Conservation (phyloP, 2,888 invertebrate species). For the Priocnemis perturbator region DNA sequence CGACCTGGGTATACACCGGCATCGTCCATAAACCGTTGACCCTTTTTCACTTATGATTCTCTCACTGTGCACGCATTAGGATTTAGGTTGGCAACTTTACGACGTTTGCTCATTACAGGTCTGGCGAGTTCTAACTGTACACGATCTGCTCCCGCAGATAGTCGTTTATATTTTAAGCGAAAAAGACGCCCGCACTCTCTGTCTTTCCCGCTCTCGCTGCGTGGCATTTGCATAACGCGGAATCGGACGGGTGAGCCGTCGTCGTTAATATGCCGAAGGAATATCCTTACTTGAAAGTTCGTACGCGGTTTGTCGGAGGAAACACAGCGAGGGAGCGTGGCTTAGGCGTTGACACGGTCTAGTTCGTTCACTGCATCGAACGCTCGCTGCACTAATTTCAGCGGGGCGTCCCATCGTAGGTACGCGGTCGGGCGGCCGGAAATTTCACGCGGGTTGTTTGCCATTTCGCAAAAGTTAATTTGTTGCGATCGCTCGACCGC, state of each 20-base stretch:
- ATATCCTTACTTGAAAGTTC: conserved; percentile 50
- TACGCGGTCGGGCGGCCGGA: too few relatives aligned
- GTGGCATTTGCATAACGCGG: conserved; percentile 2
- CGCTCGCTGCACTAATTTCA: conserved; percentile 49
- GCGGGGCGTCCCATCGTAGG: conserved; percentile 25
- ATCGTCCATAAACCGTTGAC: too few relatives aligned
- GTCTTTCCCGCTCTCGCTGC: too few relatives aligned
- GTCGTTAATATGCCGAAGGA: neutral
- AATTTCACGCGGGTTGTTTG: neutral
- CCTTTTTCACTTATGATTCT: too few relatives aligned
- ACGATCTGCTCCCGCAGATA: conserved; percentile 11
- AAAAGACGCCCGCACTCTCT: neutral
- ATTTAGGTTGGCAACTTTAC: neutral
- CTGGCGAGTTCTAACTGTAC: conserved; percentile 14
- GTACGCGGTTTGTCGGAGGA: neutral
- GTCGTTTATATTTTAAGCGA: neutral
- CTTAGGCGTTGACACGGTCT: conserved; percentile 55
- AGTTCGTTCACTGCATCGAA: conserved; percentile 52
- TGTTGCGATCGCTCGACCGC: too few relatives aligned
- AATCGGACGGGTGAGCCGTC: neutral
- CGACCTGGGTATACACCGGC: too few relatives aligned
- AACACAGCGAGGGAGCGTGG: conserved; percentile 27
- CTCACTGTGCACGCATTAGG: too few relatives aligned
- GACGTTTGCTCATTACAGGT: neutral
- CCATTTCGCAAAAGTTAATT: conserved; percentile 1